Evolutionary conservation across 2,888 invertebrate genomes (phyloP).

Genomic region (Dioctria rufipes): DNA sequence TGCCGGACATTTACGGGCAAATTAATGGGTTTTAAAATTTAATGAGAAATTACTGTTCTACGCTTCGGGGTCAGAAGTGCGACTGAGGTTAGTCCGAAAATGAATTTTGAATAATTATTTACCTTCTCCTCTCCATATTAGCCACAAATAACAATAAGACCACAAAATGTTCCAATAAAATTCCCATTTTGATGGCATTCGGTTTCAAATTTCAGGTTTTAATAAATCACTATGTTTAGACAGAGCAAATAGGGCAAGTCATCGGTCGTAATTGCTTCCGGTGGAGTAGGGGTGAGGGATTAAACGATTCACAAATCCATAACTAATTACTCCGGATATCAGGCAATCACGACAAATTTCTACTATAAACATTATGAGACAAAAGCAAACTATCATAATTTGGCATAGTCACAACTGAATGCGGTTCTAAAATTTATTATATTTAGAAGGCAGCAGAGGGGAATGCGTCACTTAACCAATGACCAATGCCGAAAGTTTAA

Average conservation of each 20-base stretch:
- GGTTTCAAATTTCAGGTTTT: slow-evolving; percentile 35
- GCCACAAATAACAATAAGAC: slow-evolving; percentile 3
- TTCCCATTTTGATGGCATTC: slow-evolving; percentile 31
- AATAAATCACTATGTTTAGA: slow-evolving; percentile 13
- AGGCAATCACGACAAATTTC: too few species aligned
- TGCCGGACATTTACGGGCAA: slow-evolving; percentile 22
- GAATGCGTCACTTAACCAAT: too few species aligned
- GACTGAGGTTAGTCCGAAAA: background rate
- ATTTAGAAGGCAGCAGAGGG: background rate
- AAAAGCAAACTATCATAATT: background rate
- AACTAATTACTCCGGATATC: slow-evolving; percentile 25
- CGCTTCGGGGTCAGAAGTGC: background rate
- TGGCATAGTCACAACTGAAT: background rate
- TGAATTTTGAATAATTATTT: slow-evolving; percentile 32
- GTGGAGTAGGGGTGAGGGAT: slow-evolving; percentile 1
- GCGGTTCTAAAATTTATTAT: background rate
- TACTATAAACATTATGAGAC: background rate
- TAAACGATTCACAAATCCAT: slow-evolving; percentile 19
- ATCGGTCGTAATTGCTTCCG: slow-evolving; percentile 22
- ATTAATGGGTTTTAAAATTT: slow-evolving; percentile 37
- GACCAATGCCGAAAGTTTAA: background rate
- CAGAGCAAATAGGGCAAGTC: background rate
- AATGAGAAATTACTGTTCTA: slow-evolving; percentile 26
- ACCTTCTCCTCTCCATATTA: background rate
- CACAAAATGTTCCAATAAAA: background rate